Conservation (phyloP, 2,113 vertebrate genomes). For the Labeo rohita region DNA sequence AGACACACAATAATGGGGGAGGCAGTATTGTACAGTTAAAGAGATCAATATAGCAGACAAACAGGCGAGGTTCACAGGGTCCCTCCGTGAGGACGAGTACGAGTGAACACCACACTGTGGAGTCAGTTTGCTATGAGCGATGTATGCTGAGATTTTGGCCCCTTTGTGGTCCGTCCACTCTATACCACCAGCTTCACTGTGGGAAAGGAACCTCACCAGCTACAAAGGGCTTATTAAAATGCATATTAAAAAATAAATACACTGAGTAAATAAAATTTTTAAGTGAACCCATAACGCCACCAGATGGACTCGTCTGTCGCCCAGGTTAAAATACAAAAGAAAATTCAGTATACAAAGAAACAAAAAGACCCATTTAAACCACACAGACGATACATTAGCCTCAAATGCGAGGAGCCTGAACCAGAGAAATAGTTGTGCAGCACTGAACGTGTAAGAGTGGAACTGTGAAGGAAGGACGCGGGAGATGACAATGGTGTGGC, state of each 20-base stretch:
- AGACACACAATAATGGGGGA: slow-evolving; percentile 54
- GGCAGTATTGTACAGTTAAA: slow-evolving; percentile 62
- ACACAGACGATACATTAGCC: slow-evolving; percentile 28
- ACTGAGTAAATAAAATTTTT: slow-evolving; percentile 38
- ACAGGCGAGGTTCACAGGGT: slow-evolving; percentile 31
- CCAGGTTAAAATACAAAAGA: slow-evolving; percentile 39
- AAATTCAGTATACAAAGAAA: slow-evolving; percentile 41
- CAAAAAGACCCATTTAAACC: slow-evolving; percentile 38
- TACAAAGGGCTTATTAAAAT: slow-evolving; percentile 45
- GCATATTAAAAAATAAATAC: slow-evolving; percentile 50
- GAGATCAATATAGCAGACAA: slow-evolving; percentile 35
- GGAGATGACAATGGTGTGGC: slow-evolving; percentile 26
- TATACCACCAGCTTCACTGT: slow-evolving; percentile 39
- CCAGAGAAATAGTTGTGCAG: slow-evolving; percentile 22
- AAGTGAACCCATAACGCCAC: slow-evolving; percentile 29
- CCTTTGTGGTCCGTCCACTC: slow-evolving; percentile 31
- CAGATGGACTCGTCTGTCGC: slow-evolving; percentile 20
- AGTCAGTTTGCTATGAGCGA: neutral
- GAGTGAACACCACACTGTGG: neutral
- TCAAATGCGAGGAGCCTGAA: slow-evolving; percentile 9
- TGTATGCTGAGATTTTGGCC: slow-evolving; percentile 40
- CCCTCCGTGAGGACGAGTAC: neutral
- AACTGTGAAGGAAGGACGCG: slow-evolving; percentile 26
- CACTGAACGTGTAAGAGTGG: slow-evolving; percentile 15
- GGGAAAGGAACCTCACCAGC: slow-evolving; percentile 42